phyloP scores from a whole-genome alignment of 2,797 vertebrate genomes.

The Poeciliopsis turneri region DNA sequence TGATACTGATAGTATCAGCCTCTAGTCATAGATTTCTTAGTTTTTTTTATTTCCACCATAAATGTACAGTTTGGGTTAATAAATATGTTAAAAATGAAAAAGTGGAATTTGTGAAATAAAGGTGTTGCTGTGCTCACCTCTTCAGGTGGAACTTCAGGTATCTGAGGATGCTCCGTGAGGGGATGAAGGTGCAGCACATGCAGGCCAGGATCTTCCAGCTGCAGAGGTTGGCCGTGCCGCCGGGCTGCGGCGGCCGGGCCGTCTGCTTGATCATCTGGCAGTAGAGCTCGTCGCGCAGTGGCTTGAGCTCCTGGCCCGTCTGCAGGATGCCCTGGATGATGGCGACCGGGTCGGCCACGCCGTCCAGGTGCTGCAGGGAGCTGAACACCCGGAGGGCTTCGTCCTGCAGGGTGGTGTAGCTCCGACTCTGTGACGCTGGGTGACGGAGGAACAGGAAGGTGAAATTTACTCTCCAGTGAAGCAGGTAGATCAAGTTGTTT shows the following conservation, averaged over 20 bases:
- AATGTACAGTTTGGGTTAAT: too few species aligned
- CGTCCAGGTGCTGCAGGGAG: constrained; percentile 93
- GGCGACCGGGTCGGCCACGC: constrained; percentile 86
- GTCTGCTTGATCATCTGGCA: constrained; percentile 98
- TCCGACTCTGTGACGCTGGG: constrained; percentile 86
- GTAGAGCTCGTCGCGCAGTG: constrained; percentile 93
- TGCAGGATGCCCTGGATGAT: constrained; percentile 93
- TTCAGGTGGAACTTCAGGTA: constrained; percentile 97
- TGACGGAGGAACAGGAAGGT: neutral
- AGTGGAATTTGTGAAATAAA: too few species aligned
- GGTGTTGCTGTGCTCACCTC: constrained; percentile 77
- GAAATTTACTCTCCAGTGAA: neutral
- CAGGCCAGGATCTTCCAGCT: constrained; percentile 93
- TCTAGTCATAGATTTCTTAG: too few species aligned
- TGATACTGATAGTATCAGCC: too few species aligned
- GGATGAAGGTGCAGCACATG: constrained; percentile 92
- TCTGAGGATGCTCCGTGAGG: constrained; percentile 88
- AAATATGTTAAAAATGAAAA: too few species aligned
- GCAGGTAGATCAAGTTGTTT: neutral
- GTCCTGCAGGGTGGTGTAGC: constrained; percentile 91
- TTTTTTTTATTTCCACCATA: too few species aligned
- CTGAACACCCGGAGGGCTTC: constrained; percentile 95
- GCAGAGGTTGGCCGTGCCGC: constrained; percentile 84
- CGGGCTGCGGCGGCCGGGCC: constrained; percentile 84
- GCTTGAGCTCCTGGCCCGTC: constrained; percentile 90